Conservation (phyloP, 2,113 vertebrate species). For the Planiliza haematocheilus region DNA sequence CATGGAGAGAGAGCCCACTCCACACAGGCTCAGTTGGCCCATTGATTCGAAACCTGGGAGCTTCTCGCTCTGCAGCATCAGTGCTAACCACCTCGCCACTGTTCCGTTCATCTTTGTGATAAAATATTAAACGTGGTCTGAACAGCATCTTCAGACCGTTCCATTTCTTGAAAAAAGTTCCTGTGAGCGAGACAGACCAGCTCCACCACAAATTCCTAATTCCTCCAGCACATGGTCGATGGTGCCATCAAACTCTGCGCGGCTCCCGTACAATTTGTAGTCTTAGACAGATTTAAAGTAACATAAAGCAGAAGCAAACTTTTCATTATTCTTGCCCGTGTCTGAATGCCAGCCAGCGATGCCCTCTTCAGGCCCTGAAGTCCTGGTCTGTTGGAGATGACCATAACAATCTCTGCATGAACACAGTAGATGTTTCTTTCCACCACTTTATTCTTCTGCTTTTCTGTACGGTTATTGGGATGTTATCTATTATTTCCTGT, state of each 20-base stretch:
- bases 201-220: conserved; percentile 88
- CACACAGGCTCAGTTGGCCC: no score
- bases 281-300: conserved; percentile 94
- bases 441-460: no score
- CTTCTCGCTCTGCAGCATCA: no score
- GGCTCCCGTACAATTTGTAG: conserved; percentile 90
- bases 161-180: conserved; percentile 94
- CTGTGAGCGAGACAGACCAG: conserved; percentile 93
- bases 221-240: conserved; percentile 90
- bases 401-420: conserved; percentile 88
- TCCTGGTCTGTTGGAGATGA: conserved; percentile 92
- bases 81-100: no score
- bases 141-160: conserved; percentile 84
- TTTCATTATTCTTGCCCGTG: conserved; percentile 86
- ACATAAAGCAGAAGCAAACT: no score
- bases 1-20: no score
- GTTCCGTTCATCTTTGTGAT: no score
- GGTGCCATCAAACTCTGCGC: conserved; percentile 89
- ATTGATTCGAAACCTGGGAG: no score
- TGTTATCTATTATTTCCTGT: neutral
- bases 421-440: no score
- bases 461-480: no score
- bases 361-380: conserved; percentile 92
- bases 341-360: conserved; percentile 90
- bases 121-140: no score